Conservation (phyloP, 2,113 vertebrate genomes). For the Rhinoptilus africanus region DNA sequence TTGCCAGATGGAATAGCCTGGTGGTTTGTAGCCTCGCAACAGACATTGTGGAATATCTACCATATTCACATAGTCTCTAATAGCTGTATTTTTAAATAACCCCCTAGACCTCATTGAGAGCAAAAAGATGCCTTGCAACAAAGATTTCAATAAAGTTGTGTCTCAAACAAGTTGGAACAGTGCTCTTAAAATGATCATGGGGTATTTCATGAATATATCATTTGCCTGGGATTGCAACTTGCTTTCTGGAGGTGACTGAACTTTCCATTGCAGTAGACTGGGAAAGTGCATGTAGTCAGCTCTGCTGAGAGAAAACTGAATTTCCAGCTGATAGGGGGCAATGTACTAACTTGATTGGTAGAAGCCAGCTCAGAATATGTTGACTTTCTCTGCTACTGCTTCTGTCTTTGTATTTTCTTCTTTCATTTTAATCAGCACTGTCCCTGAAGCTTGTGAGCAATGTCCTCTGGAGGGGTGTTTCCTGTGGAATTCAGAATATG, state of each 20-base stretch:
- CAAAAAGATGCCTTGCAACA: neutral
- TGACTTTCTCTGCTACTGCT: neutral
- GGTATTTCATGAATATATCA: neutral
- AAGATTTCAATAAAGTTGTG: neutral
- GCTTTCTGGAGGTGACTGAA: neutral
- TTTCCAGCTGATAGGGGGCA: neutral
- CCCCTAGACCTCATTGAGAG: neutral
- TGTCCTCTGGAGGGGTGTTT: neutral
- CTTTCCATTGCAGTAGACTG: neutral
- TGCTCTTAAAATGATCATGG: neutral
- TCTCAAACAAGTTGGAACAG: neutral
- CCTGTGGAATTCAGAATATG: constrained; percentile 7
- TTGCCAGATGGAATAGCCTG: neutral
- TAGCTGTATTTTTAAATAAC: neutral
- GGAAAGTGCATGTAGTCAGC: neutral
- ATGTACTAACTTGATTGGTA: neutral
- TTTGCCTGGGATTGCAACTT: neutral
- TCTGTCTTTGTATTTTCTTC: neutral
- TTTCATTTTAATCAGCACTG: neutral
- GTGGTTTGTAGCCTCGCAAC: neutral
- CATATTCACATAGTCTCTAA: neutral
- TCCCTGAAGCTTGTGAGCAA: neutral
- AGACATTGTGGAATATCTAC: neutral
- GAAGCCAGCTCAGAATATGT: neutral
- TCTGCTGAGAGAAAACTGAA: neutral